A percentile compares a stretch with the other conserved stretches of the same genome.
phyloP scores from a whole-genome alignment of 2,888 invertebrate genomes.

The Caenorhabditis becei region DNA sequence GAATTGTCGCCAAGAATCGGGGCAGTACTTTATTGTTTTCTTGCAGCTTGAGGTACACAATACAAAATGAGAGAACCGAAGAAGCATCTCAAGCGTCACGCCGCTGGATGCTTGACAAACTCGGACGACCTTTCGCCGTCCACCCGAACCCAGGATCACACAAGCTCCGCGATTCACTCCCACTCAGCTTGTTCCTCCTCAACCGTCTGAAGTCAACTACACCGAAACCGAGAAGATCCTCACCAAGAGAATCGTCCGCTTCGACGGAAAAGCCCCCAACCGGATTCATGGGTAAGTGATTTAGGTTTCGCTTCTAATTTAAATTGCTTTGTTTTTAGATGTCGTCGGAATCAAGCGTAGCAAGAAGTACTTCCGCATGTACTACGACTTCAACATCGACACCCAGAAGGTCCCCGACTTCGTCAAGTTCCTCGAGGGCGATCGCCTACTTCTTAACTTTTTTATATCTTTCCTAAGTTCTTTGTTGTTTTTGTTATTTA shows the following conservation, averaged over 20 bases:
- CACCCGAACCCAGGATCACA: conserved; percentile 98
- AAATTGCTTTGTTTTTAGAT: conserved; percentile 86
- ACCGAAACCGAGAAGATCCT: conserved; percentile 97
- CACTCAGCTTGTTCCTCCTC: conserved; percentile 95
- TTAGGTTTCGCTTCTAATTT: not conserved
- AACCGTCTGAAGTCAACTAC: conserved; percentile 97
- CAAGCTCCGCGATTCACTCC: conserved; percentile 96
- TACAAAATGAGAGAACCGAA: conserved; percentile 92
- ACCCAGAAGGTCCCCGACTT: conserved; percentile 95
- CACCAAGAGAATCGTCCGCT: conserved; percentile 97
- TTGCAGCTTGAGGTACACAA: conserved; percentile 64
- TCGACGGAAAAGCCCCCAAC: conserved; percentile 98
- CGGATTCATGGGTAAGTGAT: conserved; percentile 96
- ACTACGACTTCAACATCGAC: conserved; percentile 97
- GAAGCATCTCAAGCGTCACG: conserved; percentile 99
- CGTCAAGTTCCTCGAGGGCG: conserved; percentile 98
- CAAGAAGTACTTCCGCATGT: conserved; percentile 95
- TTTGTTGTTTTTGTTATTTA: no score
- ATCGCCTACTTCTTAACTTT: no score
- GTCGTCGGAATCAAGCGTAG: conserved; percentile 98
- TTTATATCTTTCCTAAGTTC: no score
- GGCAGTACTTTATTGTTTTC: no score
- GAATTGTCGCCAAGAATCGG: no score
- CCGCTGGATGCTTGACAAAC: conserved; percentile 99
- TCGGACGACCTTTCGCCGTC: conserved; percentile 86